phyloP scores from a whole-genome alignment of 2,888 invertebrate genomes.

The Halictus quadricinctus region DNA sequence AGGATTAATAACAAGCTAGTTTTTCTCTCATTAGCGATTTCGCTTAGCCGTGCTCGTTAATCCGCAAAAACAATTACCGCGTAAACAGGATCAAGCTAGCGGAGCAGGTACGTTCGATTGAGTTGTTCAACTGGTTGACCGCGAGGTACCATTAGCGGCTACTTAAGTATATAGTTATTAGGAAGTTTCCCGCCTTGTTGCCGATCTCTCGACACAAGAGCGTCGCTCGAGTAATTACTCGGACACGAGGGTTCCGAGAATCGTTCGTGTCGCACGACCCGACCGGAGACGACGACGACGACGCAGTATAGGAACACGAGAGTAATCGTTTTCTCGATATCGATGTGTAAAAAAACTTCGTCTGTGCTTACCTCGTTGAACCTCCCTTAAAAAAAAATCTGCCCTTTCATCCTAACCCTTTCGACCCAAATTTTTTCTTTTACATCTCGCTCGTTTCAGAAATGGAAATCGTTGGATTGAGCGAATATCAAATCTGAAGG shows the following conservation, averaged over 20 bases:
- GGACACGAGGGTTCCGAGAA: slow-evolving; percentile 52
- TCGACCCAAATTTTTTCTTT: background rate
- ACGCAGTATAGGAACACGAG: slow-evolving; percentile 23
- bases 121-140: slow-evolving; percentile 58
- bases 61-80: slow-evolving; percentile 50
- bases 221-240: slow-evolving; percentile 53
- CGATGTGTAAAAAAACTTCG: background rate
- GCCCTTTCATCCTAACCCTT: background rate
- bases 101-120: slow-evolving; percentile 43
- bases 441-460: too few species aligned
- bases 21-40: slow-evolving; percentile 20
- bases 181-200: slow-evolving; percentile 53
- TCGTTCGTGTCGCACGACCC: slow-evolving; percentile 30
- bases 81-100: slow-evolving; percentile 44
- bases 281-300: background rate
- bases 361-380: background rate
- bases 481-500: background rate
- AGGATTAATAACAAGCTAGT: slow-evolving; percentile 22
- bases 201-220: slow-evolving; percentile 53
- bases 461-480: too few species aligned
- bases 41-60: slow-evolving; percentile 41
- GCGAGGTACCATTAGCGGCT: slow-evolving; percentile 53
- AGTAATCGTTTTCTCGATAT: slow-evolving; percentile 57
- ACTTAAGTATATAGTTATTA: slow-evolving; percentile 54
- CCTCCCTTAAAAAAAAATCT: background rate